These are phyloP conservation scores for Homalodisca vitripennis DNA, from an alignment of 1,140 invertebrate species.

Conservation along the genomic window DNA sequence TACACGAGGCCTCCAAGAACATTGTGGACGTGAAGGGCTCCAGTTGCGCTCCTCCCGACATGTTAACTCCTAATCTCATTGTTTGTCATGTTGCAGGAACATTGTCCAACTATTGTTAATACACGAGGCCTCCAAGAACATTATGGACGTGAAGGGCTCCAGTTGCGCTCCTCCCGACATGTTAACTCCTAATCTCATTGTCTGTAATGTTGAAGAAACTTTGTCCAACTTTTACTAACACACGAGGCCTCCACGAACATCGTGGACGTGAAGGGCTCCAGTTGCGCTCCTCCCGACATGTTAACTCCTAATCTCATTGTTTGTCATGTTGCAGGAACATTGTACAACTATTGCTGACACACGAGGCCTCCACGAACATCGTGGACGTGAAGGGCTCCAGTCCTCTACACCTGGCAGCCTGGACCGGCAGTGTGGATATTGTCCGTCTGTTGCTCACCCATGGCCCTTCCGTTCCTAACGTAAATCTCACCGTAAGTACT, in stretches of 20 bases:
- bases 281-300: no score
- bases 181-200: no score
- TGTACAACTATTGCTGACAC: constrained; percentile 77
- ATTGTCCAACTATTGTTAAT: no score
- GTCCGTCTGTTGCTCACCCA: constrained; percentile 74
- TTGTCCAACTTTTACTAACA: constrained; percentile 79
- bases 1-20: no score
- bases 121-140: no score
- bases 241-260: constrained; percentile 89
- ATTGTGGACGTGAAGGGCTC: no score
- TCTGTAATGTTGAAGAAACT: constrained; percentile 70
- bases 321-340: constrained; percentile 74
- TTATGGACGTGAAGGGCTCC: no score
- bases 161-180: no score
- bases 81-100: no score
- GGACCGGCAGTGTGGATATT: constrained; percentile 84
- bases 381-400: constrained; percentile 82
- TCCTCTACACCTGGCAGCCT: constrained; percentile 85
- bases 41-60: no score
- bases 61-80: no score
- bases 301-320: no score
- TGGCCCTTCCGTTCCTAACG: constrained; percentile 72
- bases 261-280: constrained; percentile 78
- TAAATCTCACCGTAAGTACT: constrained; percentile 73
- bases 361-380: constrained; percentile 88